Conservation (phyloP, 2,888 invertebrate genomes). For the Oxyteleia sp. region DNA sequence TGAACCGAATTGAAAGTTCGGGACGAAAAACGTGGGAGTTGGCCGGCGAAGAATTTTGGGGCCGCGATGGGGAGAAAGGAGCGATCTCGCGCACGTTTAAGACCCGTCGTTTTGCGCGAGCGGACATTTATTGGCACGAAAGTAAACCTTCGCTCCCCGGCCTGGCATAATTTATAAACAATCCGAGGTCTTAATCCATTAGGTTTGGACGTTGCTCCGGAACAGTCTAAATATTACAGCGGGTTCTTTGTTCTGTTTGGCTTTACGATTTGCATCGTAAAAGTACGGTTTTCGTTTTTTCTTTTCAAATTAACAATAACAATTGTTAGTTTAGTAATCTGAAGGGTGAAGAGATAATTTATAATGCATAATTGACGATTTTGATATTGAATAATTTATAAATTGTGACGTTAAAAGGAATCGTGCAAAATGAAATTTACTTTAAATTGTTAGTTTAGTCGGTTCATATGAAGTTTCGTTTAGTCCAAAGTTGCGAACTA, state of each 20-base stretch:
- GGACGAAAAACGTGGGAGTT: constrained; percentile 19
- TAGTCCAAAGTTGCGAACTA: not conserved
- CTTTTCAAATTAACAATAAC: too few relatives aligned
- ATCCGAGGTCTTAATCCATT: constrained; percentile 40
- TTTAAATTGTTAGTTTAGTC: constrained; percentile 42
- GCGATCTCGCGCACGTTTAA: constrained; percentile 17
- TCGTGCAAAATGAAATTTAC: too few relatives aligned
- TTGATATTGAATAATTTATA: too few relatives aligned
- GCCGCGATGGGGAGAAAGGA: constrained; percentile 20
- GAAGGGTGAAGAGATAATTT: too few relatives aligned
- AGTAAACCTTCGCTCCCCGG: constrained; percentile 24
- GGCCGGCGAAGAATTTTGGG: constrained; percentile 11
- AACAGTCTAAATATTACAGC: constrained; percentile 29
- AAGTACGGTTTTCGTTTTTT: too few relatives aligned
- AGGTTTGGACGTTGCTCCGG: constrained; percentile 23
- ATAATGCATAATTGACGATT: too few relatives aligned
- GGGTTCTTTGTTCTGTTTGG: not conserved
- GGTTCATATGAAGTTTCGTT: constrained; percentile 27
- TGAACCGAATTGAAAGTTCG: not conserved
- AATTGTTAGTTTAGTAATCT: too few relatives aligned
- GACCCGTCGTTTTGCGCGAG: constrained; percentile 25
- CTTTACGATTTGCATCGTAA: constrained; percentile 1
- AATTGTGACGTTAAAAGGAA: too few relatives aligned
- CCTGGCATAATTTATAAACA: constrained; percentile 53
- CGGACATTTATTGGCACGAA: constrained; percentile 36